A percentile compares a stretch with the other conserved stretches of the same genome.
Conservation (phyloP, 1,140 invertebrate species). For the Popillia japonica region DNA sequence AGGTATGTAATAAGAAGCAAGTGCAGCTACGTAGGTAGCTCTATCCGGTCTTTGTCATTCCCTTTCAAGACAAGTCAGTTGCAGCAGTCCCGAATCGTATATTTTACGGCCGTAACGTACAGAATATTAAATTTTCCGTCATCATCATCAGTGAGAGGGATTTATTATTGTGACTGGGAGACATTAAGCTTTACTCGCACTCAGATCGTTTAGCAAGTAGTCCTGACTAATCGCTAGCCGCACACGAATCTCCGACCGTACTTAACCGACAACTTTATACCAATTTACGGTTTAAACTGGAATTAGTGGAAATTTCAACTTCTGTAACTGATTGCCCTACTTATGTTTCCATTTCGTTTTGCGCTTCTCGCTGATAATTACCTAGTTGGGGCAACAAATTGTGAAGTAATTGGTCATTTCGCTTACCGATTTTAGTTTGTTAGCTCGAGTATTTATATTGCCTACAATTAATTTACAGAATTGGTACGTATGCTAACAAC, state of each 20-base stretch:
- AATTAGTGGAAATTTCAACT: conserved; percentile 38
- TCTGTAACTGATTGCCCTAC: conserved; percentile 22
- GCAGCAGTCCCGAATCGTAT: background rate
- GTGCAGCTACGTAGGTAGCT: too few relatives aligned
- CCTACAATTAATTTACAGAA: too few relatives aligned
- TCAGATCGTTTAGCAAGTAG: conserved; percentile 29
- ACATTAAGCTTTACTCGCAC: conserved; percentile 24
- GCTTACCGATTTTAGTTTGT: background rate
- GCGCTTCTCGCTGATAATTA: background rate
- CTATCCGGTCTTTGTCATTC: too few relatives aligned
- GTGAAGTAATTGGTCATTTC: conserved; percentile 21
- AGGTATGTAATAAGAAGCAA: too few relatives aligned
- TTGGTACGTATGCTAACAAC: too few relatives aligned
- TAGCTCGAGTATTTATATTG: too few relatives aligned
- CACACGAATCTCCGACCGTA: conserved; percentile 26
- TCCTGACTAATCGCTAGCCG: conserved; percentile 32
- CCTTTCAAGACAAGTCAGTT: too few relatives aligned
- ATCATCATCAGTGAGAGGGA: background rate
- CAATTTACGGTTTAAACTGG: conserved; percentile 41
- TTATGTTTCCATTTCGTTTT: conserved; percentile 37
- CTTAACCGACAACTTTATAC: conserved; percentile 37
- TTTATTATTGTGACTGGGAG: conserved; percentile 22
- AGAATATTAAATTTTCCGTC: conserved; percentile 24
- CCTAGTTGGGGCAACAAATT: background rate
- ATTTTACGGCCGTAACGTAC: background rate